phyloP scores from a whole-genome alignment of 2,888 invertebrate genomes.

The Bugulina stolonifera region DNA sequence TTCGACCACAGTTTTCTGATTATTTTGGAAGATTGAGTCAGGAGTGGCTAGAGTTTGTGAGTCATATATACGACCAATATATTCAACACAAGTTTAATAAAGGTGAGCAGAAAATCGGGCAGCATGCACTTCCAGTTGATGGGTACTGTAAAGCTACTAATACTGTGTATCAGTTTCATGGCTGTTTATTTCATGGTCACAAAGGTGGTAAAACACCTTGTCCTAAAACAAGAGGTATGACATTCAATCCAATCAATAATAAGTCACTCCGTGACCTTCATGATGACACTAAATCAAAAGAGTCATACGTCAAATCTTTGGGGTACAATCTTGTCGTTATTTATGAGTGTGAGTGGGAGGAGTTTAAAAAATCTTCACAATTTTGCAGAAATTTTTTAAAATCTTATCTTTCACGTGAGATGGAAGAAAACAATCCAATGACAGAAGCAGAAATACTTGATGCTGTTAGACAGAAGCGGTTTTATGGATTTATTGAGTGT shows the following conservation, averaged over 20 bases:
- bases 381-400: neutral
- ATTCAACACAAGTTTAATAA: neutral
- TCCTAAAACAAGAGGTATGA: neutral
- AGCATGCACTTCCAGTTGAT: neutral
- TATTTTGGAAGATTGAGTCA: neutral
- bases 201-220: too few relatives aligned
- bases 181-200: neutral
- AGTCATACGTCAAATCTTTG: neutral
- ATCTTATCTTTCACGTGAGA: neutral
- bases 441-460: neutral
- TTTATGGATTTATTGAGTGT: constrained; percentile 2
- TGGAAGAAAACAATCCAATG: neutral
- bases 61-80: neutral
- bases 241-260: neutral
- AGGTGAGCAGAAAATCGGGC: neutral
- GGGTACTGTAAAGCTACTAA: neutral
- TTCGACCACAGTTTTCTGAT: neutral
- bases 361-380: neutral
- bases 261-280: neutral
- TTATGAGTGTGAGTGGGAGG: neutral
- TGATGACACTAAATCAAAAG: neutral
- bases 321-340: neutral
- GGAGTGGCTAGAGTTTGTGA: neutral
- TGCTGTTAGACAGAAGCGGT: neutral
- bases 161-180: neutral